Evolutionary conservation across 92 coral and sea anemone genomes (phyloP).

Genomic region (Zoanthus solanderi): DNA sequence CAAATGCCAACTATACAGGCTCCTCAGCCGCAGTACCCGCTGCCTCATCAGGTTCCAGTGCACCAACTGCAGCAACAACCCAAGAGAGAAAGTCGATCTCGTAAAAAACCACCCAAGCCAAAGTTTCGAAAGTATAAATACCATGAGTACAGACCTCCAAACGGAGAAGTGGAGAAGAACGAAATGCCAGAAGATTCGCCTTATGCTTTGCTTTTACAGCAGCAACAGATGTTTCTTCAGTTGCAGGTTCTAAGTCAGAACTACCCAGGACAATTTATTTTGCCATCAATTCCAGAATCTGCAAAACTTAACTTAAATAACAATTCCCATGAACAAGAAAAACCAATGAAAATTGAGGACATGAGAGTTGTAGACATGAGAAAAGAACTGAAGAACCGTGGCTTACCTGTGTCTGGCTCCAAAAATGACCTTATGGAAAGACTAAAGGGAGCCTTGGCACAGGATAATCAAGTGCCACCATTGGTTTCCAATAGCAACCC

Average conservation of each 20-base stretch:
- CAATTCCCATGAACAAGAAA: constrained; percentile 70
- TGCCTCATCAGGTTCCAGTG: constrained; percentile 56
- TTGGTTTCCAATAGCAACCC: constrained; percentile 48
- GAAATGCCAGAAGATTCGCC: constrained; percentile 94
- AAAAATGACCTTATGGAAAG: constrained; percentile 93
- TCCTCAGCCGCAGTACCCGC: constrained; percentile 47
- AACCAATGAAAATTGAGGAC: constrained; percentile 92
- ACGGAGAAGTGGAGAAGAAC: constrained; percentile 86
- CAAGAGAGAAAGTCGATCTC: constrained; percentile 79
- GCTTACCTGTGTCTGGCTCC: constrained; percentile 98
- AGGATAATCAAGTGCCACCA: constrained; percentile 43
- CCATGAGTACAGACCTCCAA: constrained; percentile 91
- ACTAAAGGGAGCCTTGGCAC: constrained; percentile 70
- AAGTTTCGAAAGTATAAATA: constrained; percentile 85
- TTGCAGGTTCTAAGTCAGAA: constrained; percentile 95
- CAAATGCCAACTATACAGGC: constrained; percentile 44
- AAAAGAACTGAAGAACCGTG: constrained; percentile 90
- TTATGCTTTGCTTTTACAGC: constrained; percentile 93
- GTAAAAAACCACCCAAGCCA: constrained; percentile 87
- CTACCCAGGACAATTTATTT: constrained; percentile 88
- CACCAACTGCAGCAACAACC: constrained; percentile 69
- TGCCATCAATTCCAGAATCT: constrained; percentile 90
- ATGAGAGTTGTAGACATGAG: constrained; percentile 99
- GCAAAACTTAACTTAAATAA: constrained; percentile 59
- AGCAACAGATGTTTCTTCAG: constrained; percentile 94